Base-by-base conservation (phyloP, 2,113 vertebrate genomes). In the Casuarius casuarius region DNA sequence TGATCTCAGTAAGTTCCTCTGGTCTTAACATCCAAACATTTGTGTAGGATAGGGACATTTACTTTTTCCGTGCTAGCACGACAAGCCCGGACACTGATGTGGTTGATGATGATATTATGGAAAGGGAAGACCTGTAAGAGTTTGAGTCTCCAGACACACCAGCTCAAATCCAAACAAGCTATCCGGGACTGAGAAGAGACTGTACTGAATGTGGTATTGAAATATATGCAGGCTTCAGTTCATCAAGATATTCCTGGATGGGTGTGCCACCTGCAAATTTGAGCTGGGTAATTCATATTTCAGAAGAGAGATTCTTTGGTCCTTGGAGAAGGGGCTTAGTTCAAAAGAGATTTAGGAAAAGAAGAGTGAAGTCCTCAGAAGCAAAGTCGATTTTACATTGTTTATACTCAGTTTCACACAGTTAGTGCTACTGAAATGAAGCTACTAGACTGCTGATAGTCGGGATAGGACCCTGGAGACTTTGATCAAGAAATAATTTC, bases 21-120 rank as follows among this genome's bases (percentile, higher is more conserved):
- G 75, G 84, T 67, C 71, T 80, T 54, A 87, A 83, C 18, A 87
- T 67, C 38, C 63, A 92, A 91, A 51, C 42, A 56, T 91, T 85
- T 87, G 72, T 92, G 72, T 79, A 87, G 87, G 78, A 89, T 80
- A 63, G 44, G 81, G 89, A 95, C 85, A 87, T 87, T 96, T 92
- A 87, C 94, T 95, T 42, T 94, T 89, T 91, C 52, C 26, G n/a
- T 89, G 56, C 48, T 77, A 40, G 75, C 72, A 72, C 76, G 93
- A 62, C 38, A 81, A 51, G 48, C 51, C 28, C 59, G 67, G 89
- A 67, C 74, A 35, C 75, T 80, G 87, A 63, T 0, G 0, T 79
- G 74, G 51, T 65, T 51, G 75, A 44, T 65, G 66, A 3, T 78
- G 74, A 2, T 82, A 38, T 13, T 76, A 73, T 11, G 20, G 77